These are phyloP conservation scores for Antigone vipio DNA, from an alignment of 2,113 vertebrate species.

Conservation along the genomic window DNA sequence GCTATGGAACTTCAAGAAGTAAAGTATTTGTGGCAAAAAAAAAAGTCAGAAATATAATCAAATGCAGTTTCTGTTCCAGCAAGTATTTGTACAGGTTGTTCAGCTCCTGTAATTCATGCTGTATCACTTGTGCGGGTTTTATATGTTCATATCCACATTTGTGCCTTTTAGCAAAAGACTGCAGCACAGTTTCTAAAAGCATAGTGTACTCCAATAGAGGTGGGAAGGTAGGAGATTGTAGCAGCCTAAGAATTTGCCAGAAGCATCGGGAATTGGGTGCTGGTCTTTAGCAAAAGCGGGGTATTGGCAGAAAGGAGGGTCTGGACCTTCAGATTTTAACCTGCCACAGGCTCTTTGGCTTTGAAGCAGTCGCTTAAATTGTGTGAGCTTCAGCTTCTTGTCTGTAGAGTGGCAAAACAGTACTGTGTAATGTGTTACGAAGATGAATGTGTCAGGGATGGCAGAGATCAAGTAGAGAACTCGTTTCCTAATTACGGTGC, in stretches of 20 bases:
- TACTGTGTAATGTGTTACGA: neutral
- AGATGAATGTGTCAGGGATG: neutral
- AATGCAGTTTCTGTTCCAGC: neutral
- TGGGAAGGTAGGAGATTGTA: neutral
- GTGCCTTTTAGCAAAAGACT: neutral
- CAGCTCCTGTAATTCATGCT: accelerated
- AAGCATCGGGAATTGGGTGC: neutral
- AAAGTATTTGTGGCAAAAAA: neutral
- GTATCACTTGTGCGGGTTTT: neutral
- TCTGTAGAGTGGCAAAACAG: neutral
- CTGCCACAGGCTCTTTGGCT: neutral
- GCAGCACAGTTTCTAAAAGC: neutral
- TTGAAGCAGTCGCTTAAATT: neutral
- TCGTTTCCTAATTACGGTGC: neutral
- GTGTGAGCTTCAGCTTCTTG: neutral
- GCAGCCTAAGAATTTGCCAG: neutral
- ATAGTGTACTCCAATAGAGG: accelerated
- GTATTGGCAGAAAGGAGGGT: neutral
- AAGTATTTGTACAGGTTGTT: neutral
- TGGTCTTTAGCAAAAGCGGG: neutral
- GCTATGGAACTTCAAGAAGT: neutral
- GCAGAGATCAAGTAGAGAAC: neutral
- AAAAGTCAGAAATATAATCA: neutral
- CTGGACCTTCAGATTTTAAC: neutral
- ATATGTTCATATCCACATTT: neutral